Evolutionary conservation across 2,113 vertebrate species (phyloP).

Genomic region (Gracilinanus agilis): DNA sequence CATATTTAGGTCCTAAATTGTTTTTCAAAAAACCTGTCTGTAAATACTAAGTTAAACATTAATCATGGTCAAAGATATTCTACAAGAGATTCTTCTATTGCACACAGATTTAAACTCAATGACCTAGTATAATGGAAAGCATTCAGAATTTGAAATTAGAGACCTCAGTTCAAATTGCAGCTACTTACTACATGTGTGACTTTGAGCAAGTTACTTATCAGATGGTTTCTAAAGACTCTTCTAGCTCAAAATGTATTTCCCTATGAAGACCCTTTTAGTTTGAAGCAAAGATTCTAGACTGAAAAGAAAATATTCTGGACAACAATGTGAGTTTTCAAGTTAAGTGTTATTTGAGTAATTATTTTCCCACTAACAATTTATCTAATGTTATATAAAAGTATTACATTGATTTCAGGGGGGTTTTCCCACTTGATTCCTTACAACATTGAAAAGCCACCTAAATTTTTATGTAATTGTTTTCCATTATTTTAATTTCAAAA

Average conservation of each 20-base stretch:
- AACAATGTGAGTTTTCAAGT: not conserved
- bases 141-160: not conserved
- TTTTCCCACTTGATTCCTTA: conserved; percentile 22
- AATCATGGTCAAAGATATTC: not conserved
- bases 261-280: no score
- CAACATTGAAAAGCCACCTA: conserved; percentile 29
- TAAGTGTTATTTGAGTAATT: not conserved
- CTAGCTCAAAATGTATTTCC: no score
- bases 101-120: not conserved
- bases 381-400: not conserved
- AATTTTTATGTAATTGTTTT: conserved; percentile 2
- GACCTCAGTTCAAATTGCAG: not conserved
- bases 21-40: not conserved
- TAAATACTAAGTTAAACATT: not conserved
- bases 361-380: not conserved
- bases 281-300: not conserved
- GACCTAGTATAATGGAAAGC: not conserved
- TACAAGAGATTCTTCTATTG: not conserved
- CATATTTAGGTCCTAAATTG: not conserved
- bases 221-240: no score
- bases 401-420: not conserved
- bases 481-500: not conserved
- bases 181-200: not conserved
- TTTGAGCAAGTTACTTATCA: not conserved
- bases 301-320: not conserved